phyloP scores from a whole-genome alignment of 2,888 invertebrate genomes.

The Argyresthia albistria region DNA sequence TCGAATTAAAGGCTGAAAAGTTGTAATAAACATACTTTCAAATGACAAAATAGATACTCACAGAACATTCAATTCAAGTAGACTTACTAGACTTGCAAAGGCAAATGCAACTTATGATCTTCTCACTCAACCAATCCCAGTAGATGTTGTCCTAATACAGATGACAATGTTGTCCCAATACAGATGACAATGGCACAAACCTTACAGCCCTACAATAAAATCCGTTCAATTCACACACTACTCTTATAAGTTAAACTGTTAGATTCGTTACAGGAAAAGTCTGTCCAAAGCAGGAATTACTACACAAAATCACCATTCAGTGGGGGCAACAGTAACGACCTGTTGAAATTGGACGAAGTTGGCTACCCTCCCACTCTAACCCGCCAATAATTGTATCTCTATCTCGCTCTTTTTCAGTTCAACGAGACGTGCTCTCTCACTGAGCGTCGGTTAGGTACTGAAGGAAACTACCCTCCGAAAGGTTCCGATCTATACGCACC shows the following conservation, averaged over 20 bases:
- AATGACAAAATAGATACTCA: too few relatives aligned
- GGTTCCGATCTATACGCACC: slow-evolving; percentile 50
- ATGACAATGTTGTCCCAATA: not conserved
- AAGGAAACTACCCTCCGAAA: slow-evolving; percentile 33
- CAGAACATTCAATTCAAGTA: too few relatives aligned
- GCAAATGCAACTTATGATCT: too few relatives aligned
- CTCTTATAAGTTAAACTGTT: slow-evolving; percentile 28
- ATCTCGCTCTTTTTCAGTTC: slow-evolving; percentile 32
- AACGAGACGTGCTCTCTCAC: slow-evolving; percentile 50
- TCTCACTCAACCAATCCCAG: too few relatives aligned
- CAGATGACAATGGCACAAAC: not conserved
- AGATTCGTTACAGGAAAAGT: slow-evolving; percentile 26
- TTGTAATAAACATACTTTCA: too few relatives aligned
- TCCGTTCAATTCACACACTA: not conserved
- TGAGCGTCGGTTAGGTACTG: slow-evolving; percentile 42
- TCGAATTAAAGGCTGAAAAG: too few relatives aligned
- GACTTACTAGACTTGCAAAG: too few relatives aligned
- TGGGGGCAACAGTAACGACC: slow-evolving; percentile 64
- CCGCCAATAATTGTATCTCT: slow-evolving; percentile 27
- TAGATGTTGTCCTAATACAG: too few relatives aligned
- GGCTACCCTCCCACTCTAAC: slow-evolving; percentile 45
- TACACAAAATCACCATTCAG: slow-evolving; percentile 60
- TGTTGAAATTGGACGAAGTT: slow-evolving; percentile 54
- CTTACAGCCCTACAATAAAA: not conserved
- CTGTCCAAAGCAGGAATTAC: slow-evolving; percentile 45